phyloP scores from a whole-genome alignment of 1,140 invertebrate genomes.

The Zaprionus camerounensis region DNA sequence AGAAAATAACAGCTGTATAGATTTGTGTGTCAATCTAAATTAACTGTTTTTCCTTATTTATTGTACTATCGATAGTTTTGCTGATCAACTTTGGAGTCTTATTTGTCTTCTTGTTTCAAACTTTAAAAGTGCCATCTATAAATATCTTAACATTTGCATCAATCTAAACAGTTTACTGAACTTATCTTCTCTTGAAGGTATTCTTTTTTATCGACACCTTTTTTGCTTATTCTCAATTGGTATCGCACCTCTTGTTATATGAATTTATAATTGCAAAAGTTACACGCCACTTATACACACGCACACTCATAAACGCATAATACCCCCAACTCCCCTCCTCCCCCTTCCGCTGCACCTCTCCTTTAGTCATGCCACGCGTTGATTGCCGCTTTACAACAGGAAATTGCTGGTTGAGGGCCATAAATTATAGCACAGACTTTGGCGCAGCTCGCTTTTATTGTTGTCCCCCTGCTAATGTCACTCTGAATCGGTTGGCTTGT shows the following conservation, averaged over 20 bases:
- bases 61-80: too few species aligned
- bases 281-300: background rate
- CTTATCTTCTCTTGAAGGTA: background rate
- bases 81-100: background rate
- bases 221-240: background rate
- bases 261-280: conserved; percentile 3
- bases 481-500: conserved; percentile 38
- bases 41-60: too few species aligned
- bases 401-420: conserved; percentile 50
- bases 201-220: background rate
- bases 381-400: conserved; percentile 27
- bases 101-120: background rate
- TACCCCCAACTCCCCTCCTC: background rate
- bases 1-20: background rate
- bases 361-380: background rate
- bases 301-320: background rate
- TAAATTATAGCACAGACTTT: conserved; percentile 55
- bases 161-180: background rate
- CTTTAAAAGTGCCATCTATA: too few species aligned
- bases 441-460: conserved; percentile 28
- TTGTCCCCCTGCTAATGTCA: conserved; percentile 38
- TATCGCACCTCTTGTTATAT: background rate
- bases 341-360: background rate
- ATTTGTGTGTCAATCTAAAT: too few species aligned
- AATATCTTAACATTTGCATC: too few species aligned